Conservation (phyloP, 2,113 vertebrate species). For the Pleuronectes platessa region DNA sequence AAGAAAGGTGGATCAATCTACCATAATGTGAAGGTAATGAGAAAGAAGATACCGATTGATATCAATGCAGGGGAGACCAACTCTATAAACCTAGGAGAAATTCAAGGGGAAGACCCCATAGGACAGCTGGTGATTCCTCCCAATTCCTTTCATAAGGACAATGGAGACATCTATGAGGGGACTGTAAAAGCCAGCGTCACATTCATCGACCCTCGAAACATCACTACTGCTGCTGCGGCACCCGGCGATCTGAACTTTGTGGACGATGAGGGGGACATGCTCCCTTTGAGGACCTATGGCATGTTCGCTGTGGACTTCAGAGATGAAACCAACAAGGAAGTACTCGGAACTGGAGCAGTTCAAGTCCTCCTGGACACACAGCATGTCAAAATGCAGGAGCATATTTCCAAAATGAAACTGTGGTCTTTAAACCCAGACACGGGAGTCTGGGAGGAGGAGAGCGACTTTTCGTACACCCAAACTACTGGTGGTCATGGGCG, state of each 20-base stretch:
- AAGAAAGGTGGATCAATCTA: conserved; percentile 89
- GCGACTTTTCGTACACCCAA: conserved; percentile 78
- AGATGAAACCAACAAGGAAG: conserved; percentile 81
- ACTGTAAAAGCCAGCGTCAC: conserved; percentile 92
- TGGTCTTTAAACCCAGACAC: conserved; percentile 94
- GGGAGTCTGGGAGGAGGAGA: conserved; percentile 95
- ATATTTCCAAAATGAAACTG: conserved; percentile 90
- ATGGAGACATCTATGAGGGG: conserved; percentile 87
- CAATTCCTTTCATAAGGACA: conserved; percentile 83
- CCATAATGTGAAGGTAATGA: conserved; percentile 91
- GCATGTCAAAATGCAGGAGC: conserved; percentile 91
- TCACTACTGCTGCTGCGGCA: conserved; percentile 84
- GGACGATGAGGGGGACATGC: conserved; percentile 87
- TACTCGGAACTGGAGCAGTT: conserved; percentile 85
- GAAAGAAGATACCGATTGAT: conserved; percentile 85
- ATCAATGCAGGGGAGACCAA: conserved; percentile 85
- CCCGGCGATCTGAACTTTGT: conserved; percentile 94
- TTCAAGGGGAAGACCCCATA: conserved; percentile 81
- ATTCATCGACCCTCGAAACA: conserved; percentile 93
- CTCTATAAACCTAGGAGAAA: conserved; percentile 86
- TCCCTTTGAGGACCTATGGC: conserved; percentile 92
- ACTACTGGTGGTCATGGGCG: conserved; percentile 63
- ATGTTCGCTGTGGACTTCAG: conserved; percentile 96
- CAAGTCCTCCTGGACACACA: conserved; percentile 87
- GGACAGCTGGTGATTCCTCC: conserved; percentile 91